A percentile compares a stretch with the other conserved stretches of the same genome.
These are phyloP conservation scores for Chrysochloris asiatica DNA, from an alignment of 2,113 vertebrate genomes.

Conservation along the genomic window DNA sequence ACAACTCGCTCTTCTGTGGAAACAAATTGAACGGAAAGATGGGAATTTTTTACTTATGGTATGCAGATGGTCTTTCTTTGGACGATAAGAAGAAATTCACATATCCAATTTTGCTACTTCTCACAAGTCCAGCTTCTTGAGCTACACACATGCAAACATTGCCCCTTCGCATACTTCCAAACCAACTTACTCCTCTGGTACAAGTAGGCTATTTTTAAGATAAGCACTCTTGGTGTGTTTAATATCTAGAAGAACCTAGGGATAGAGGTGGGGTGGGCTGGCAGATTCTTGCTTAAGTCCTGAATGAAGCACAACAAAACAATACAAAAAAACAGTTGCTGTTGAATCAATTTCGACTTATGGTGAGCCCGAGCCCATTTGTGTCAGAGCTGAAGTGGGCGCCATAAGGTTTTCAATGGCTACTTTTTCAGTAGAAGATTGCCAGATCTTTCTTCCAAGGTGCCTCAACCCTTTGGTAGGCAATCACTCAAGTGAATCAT, in stretches of 20 bases:
- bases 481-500: background rate
- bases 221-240: background rate
- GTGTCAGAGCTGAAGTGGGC: background rate
- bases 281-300: background rate
- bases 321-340: background rate
- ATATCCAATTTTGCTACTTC: background rate
- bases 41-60: slow-evolving; percentile 54
- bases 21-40: slow-evolving; percentile 69
- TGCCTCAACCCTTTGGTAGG: background rate
- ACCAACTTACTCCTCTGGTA: background rate
- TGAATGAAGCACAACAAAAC: background rate
- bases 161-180: background rate
- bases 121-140: background rate
- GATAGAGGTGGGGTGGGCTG: background rate
- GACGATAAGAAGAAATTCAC: background rate
- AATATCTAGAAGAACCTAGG: background rate
- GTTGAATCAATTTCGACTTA: background rate
- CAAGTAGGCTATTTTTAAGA: background rate
- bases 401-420: background rate
- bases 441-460: background rate
- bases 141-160: background rate
- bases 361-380: background rate
- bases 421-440: background rate
- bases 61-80: slow-evolving; percentile 7
- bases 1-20: slow-evolving; percentile 95